A percentile compares a stretch with the other conserved stretches of the same genome.
phyloP scores from a whole-genome alignment of 1,140 invertebrate genomes.

The Asbolus verrucosus region DNA sequence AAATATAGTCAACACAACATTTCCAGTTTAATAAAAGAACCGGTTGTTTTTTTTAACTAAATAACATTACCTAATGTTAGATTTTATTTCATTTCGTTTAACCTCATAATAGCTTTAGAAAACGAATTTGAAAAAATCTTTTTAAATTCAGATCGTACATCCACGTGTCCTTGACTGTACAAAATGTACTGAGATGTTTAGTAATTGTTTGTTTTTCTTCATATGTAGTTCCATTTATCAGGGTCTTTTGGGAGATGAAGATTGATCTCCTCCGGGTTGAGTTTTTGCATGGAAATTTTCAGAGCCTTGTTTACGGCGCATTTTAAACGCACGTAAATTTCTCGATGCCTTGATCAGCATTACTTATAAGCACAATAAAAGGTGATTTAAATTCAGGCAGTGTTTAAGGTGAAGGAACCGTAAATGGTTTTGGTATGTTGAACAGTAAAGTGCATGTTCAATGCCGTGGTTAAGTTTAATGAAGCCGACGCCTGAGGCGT shows the following conservation, averaged over 20 bases:
- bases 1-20: conserved; percentile 23
- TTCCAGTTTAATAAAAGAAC: conserved; percentile 26
- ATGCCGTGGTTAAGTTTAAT: conserved; percentile 45
- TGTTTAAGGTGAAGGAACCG: conserved; percentile 53
- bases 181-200: no score
- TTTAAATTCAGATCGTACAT: no score
- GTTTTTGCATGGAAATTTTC: conserved; percentile 41
- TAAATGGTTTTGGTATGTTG: conserved; percentile 53
- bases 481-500: conserved; percentile 16
- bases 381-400: conserved; percentile 51
- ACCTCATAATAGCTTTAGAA: no score
- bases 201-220: no score
- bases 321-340: conserved; percentile 51
- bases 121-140: no score
- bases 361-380: conserved; percentile 51
- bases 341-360: conserved; percentile 49
- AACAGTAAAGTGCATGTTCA: conserved; percentile 55
- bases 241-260: background rate
- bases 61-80: no score
- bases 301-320: conserved; percentile 33
- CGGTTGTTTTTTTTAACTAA: conserved; percentile 20
- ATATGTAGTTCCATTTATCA: no score
- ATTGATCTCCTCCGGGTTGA: background rate
- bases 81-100: no score
- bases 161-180: no score